A percentile compares a stretch with the other conserved stretches of the same genome.
Conservation (phyloP, 2,113 vertebrate genomes). For the Apeltes quadracus region DNA sequence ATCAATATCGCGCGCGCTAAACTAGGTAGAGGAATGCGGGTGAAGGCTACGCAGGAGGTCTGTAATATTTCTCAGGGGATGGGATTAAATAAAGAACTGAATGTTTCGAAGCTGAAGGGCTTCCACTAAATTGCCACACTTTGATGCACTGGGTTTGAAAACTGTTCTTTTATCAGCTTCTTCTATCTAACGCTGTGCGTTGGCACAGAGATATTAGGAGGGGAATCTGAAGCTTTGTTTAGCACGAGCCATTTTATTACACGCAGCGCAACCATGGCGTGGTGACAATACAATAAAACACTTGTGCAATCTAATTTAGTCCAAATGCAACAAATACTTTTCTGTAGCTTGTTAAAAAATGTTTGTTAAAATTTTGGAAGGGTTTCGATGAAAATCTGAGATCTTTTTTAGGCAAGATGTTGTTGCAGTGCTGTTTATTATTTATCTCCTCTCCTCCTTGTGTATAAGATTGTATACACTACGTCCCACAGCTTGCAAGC, state of each 20-base stretch:
- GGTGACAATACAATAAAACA: slow-evolving; percentile 2
- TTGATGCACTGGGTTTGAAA: slow-evolving; percentile 34
- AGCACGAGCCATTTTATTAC: slow-evolving; percentile 27
- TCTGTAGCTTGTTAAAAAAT: background rate
- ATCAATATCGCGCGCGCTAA: slow-evolving; percentile 78
- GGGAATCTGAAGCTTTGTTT: slow-evolving; percentile 25
- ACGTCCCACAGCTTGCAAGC: background rate
- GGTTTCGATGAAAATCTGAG: slow-evolving; percentile 8
- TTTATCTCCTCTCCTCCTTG: slow-evolving; percentile 11
- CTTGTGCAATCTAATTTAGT: slow-evolving; percentile 6
- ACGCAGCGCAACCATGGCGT: slow-evolving; percentile 14
- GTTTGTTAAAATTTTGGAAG: background rate
- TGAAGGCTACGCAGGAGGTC: slow-evolving; percentile 76
- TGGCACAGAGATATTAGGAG: slow-evolving; percentile 16
- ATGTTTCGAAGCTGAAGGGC: slow-evolving; percentile 73
- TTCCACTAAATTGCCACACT: slow-evolving; percentile 74
- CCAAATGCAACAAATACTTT: slow-evolving; percentile 7
- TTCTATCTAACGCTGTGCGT: slow-evolving; percentile 40
- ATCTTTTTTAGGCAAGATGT: slow-evolving; percentile 5
- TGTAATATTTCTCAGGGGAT: slow-evolving; percentile 77
- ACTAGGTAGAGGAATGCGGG: slow-evolving; percentile 80
- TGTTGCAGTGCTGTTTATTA: slow-evolving; percentile 24
- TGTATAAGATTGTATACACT: slow-evolving; percentile 9
- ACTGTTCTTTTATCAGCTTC: background rate
- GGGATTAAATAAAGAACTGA: slow-evolving; percentile 79